Conservation (phyloP, 1,140 invertebrate species). For the Latrodectus geometricus region DNA sequence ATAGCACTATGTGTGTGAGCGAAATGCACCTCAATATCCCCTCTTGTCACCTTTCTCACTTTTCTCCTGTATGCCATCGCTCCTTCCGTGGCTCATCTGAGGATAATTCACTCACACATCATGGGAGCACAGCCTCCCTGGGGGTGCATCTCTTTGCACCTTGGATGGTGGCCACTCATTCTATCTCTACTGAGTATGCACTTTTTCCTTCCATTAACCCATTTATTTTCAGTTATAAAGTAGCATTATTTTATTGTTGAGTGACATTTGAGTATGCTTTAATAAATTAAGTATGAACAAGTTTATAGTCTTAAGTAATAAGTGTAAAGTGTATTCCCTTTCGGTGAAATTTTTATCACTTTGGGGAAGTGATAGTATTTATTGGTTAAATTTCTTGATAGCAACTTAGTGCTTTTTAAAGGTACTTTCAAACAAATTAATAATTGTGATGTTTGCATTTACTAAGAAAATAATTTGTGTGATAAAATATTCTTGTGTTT, state of each 20-base stretch:
- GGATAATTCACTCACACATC: conserved; percentile 20
- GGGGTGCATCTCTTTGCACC: conserved; percentile 43
- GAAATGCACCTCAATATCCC: conserved; percentile 50
- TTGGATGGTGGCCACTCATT: conserved; percentile 11
- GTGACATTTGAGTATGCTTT: no score
- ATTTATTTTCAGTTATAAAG: neutral
- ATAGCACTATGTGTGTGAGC: conserved; percentile 38
- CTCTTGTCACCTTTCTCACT: neutral
- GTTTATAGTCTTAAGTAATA: no score
- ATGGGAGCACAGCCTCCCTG: conserved; percentile 44
- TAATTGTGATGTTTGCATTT: no score
- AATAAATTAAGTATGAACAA: no score
- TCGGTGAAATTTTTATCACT: no score
- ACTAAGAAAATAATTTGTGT: no score
- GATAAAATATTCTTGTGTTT: no score
- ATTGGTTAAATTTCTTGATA: no score
- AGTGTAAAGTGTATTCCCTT: no score
- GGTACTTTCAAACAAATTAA: no score
- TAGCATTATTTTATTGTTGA: neutral
- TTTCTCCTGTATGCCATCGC: conserved; percentile 1
- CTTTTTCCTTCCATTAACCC: neutral
- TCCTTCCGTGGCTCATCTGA: conserved; percentile 41
- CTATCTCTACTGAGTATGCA: conserved; percentile 27
- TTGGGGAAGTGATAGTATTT: no score
- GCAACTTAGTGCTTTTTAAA: no score